Base-by-base conservation (phyloP, 2,797 vertebrate species). In the Leuciscus waleckii region DNA sequence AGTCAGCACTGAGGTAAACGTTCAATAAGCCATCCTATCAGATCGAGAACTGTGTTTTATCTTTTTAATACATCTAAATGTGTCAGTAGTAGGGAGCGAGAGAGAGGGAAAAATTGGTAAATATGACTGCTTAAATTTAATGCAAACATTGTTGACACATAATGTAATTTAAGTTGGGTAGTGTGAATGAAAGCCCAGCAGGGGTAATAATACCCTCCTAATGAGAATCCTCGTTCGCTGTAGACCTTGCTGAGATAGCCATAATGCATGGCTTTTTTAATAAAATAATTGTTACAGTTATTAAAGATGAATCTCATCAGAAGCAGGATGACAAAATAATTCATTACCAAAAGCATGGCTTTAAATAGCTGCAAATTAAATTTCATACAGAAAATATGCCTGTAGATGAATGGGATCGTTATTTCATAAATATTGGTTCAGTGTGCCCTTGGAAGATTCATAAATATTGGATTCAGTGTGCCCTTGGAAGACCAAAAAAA, bases 271-370 rank as follows among this genome's bases (percentile, higher is more conserved):
- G 92, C 93, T 93, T 94, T 95, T 95, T 95, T 94, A 94, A 95
- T 95, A 95, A 95, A 95, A 96, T 95, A 95, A 95, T 95, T 95
- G 94, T 95, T 94, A 94, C 93, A 92, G 94, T 96, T 95, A 95
- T 95, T 95, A 95, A 95, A 95, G 94, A 95, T 94, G 92, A 96
- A 95, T 95, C 94, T 95, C 94, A 94, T 95, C 95, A 94, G 92
- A 92, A 93, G 90, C 91, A 88, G 93, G 92, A 93, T 95, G 94
- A 95, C 94, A 95, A 95, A 95, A 95, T 95, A 95, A 95, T 95
- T 95, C 91, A 95, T 95, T 95, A 94, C 94, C 90, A 94, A 95
- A 95, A 93, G 87, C 90, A 86, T 79, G 92, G 93, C 93, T 95
- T 95, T 96, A 95, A 95, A 95, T 95, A 94, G 93, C 94, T 92